A percentile compares a stretch with the other conserved stretches of the same genome.
Conservation (phyloP, 2,888 invertebrate genomes). For the Ditula angustiorana region DNA sequence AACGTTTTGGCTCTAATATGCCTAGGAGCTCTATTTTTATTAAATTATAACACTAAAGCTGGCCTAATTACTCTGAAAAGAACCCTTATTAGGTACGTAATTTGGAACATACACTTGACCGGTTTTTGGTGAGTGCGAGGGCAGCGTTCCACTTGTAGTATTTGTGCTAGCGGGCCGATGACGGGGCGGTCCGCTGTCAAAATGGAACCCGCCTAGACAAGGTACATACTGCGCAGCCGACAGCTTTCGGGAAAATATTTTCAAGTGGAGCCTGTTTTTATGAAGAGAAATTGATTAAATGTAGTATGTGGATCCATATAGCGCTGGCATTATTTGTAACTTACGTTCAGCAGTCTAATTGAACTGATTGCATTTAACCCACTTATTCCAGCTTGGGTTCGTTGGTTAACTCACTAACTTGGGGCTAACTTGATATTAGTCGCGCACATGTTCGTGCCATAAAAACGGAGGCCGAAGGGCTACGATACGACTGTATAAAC, state of each 20-base stretch:
- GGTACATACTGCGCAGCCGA: background rate
- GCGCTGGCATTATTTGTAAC: background rate
- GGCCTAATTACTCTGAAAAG: background rate
- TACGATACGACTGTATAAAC: no score
- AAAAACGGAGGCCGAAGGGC: no score
- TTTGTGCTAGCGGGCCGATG: conserved; percentile 52
- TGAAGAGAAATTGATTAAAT: conserved; percentile 2
- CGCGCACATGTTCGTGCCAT: no score
- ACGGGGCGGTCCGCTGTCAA: conserved; percentile 46
- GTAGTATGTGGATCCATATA: background rate
- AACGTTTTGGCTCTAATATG: no score
- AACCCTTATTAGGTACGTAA: conserved; percentile 4
- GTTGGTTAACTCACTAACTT: no score
- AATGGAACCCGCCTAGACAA: conserved; percentile 36
- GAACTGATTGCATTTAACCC: background rate
- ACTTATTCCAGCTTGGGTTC: background rate
- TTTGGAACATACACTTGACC: conserved; percentile 26
- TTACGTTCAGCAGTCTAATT: background rate
- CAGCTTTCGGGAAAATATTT: conserved; percentile 21
- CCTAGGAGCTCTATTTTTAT: background rate
- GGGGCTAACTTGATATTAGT: no score
- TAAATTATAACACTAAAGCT: background rate
- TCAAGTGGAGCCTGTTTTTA: conserved; percentile 16
- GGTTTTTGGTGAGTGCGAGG: conserved; percentile 43
- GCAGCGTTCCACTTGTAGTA: conserved; percentile 50